A percentile compares a stretch with the other conserved stretches of the same genome.
These are phyloP conservation scores for Lophius americanus DNA, from an alignment of 2,797 vertebrate species.

Conservation along the genomic window DNA sequence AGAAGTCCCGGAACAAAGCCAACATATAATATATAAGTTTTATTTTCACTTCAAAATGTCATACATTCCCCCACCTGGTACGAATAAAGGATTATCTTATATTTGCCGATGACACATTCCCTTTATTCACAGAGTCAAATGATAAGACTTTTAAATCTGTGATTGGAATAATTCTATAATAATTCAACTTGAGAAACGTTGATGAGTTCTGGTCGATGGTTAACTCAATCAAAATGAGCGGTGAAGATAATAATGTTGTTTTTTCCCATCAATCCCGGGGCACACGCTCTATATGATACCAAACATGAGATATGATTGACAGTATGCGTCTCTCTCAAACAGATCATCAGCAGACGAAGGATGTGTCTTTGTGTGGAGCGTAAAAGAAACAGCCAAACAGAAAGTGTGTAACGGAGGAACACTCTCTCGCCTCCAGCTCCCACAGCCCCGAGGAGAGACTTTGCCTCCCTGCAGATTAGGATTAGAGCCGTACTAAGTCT, in stretches of 20 bases:
- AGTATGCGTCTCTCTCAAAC: conserved; percentile 38
- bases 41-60: too few relatives aligned
- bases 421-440: conserved; percentile 46
- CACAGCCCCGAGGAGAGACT: conserved; percentile 58
- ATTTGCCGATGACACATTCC: not conserved
- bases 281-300: conserved; percentile 30
- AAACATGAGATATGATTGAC: conserved; percentile 43
- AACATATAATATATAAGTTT: too few relatives aligned
- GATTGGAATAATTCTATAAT: not conserved
- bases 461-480: conserved; percentile 72
- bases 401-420: conserved; percentile 47
- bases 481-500: conserved; percentile 74
- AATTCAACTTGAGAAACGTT: not conserved
- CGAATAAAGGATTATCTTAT: too few relatives aligned
- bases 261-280: conserved; percentile 22
- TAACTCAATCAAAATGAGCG: not conserved
- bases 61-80: too few relatives aligned
- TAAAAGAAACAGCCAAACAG: too few relatives aligned
- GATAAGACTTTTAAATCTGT: not conserved
- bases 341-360: conserved; percentile 40
- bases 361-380: conserved; percentile 55
- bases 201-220: not conserved
- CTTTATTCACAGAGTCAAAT: not conserved
- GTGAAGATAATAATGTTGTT: conserved; percentile 3
- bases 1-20: too few relatives aligned